phyloP scores from a whole-genome alignment of 2,113 vertebrate species.

The Hippolais icterina region DNA sequence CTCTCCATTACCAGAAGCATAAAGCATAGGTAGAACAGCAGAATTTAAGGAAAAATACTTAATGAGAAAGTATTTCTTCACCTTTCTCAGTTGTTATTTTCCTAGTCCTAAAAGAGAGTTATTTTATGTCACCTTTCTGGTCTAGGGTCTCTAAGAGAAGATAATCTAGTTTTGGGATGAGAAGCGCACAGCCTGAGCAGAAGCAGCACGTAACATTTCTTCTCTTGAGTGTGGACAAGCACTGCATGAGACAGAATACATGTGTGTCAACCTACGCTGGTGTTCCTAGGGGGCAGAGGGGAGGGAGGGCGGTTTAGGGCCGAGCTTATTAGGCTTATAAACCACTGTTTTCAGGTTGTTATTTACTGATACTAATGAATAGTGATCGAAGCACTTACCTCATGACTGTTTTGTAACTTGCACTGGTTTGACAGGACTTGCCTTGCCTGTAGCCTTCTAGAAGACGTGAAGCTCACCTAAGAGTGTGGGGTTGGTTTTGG shows the following conservation, averaged over 20 bases:
- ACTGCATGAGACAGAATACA: not conserved
- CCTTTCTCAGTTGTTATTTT: not conserved
- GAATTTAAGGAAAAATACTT: not conserved
- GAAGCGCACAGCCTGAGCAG: not conserved
- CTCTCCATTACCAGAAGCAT: not conserved
- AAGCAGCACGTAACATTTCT: not conserved
- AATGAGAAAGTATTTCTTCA: not conserved
- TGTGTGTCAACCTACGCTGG: not conserved
- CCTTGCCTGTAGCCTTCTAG: not conserved
- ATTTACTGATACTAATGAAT: not conserved
- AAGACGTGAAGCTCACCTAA: not conserved
- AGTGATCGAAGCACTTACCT: rapidly evolving
- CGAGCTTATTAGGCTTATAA: not conserved
- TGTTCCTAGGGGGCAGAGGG: not conserved
- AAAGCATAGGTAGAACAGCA: not conserved
- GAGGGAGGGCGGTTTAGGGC: not conserved
- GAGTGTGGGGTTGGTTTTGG: not conserved
- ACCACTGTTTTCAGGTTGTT: not conserved
- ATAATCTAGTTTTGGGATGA: not conserved
- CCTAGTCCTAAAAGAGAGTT: not conserved
- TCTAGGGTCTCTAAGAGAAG: not conserved
- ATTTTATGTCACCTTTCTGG: not conserved
- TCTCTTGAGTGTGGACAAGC: not conserved
- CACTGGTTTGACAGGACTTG: not conserved
- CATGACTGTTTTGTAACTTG: not conserved